Percentiles rank a stretch among this genome's conserved stretches.
phyloP scores from a whole-genome alignment of 92 coral and sea anemone species.

The Umimayanthus chanpuru region DNA sequence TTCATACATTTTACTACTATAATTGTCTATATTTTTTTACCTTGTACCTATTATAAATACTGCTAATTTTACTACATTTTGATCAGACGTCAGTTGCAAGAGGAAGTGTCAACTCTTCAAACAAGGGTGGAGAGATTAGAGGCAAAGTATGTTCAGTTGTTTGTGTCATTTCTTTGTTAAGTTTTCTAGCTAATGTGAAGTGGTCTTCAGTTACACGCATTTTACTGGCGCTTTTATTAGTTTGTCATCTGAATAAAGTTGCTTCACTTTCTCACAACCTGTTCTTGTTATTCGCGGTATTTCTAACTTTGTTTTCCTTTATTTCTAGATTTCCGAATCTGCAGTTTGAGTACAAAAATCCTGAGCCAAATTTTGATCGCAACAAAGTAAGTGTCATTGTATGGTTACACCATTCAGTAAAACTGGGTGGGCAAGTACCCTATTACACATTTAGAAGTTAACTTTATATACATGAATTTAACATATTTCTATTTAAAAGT shows the following conservation, averaged over 20 bases:
- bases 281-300: neutral
- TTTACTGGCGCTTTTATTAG: neutral
- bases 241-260: neutral
- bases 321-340: conserved; percentile 88
- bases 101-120: conserved; percentile 75
- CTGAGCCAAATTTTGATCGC: conserved; percentile 89
- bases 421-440: too few species aligned
- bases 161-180: neutral
- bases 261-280: neutral
- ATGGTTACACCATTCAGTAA: neutral
- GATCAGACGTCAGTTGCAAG: conserved; percentile 79
- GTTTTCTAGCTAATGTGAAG: neutral
- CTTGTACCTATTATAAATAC: too few species aligned
- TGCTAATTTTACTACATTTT: neutral
- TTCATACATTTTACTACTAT: too few species aligned
- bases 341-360: conserved; percentile 93
- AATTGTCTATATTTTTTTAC: too few species aligned
- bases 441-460: too few species aligned
- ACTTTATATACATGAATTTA: too few species aligned
- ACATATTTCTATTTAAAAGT: neutral
- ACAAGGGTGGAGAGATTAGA: conserved; percentile 86
- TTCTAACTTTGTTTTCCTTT: neutral
- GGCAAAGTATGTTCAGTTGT: conserved; percentile 73
- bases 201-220: neutral
- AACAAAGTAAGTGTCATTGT: conserved; percentile 69